These are phyloP conservation scores for Mercenaria mercenaria DNA, from an alignment of 1,140 invertebrate species.

Conservation along the genomic window DNA sequence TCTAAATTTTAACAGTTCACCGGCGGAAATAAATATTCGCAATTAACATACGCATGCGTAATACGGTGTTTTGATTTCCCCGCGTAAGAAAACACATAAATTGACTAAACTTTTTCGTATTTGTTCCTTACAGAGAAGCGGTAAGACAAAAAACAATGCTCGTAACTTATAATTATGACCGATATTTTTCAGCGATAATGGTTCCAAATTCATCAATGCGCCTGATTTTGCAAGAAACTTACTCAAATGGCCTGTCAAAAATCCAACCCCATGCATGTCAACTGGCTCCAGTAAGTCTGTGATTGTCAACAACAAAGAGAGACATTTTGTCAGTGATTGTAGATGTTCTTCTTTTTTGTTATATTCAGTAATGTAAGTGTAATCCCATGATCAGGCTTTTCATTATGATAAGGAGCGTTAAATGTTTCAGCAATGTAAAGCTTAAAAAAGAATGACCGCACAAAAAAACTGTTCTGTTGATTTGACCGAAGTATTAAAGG, in stretches of 20 bases:
- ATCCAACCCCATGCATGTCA: background rate
- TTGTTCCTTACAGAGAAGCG: background rate
- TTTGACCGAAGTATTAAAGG: too few species aligned
- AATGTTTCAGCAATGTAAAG: too few species aligned
- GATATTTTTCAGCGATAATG: background rate
- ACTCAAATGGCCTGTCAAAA: background rate
- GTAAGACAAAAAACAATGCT: background rate
- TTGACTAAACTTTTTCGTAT: slow-evolving; percentile 32
- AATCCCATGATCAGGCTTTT: too few species aligned
- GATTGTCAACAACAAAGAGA: background rate
- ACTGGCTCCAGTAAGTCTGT: slow-evolving; percentile 61
- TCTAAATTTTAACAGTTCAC: background rate
- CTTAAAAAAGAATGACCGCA: too few species aligned
- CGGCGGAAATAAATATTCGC: slow-evolving; percentile 45
- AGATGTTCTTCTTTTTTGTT: too few species aligned
- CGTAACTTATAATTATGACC: background rate
- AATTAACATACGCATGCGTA: slow-evolving; percentile 71
- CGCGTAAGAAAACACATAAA: slow-evolving; percentile 65
- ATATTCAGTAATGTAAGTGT: too few species aligned
- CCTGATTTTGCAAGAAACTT: background rate
- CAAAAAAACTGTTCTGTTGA: too few species aligned
- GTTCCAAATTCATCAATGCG: background rate
- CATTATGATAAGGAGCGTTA: too few species aligned
- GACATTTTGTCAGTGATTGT: background rate
- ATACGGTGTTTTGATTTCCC: slow-evolving; percentile 68